Evolutionary conservation across 2,113 vertebrate species (phyloP).

Genomic region (Macaca nemestrina): DNA sequence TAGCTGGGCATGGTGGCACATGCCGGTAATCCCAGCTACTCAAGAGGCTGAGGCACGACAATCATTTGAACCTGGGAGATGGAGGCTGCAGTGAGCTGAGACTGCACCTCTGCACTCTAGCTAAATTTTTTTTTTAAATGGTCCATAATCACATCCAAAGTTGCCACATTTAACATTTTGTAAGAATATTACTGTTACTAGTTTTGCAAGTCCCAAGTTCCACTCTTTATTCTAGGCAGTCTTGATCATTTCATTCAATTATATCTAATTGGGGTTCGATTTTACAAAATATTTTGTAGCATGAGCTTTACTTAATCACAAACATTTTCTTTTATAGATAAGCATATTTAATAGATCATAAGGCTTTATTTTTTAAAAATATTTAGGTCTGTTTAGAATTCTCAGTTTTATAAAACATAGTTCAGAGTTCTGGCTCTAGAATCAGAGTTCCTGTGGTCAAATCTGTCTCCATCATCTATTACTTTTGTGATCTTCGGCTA

Average conservation of each 20-base stretch:
- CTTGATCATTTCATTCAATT: background rate
- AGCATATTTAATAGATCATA: background rate
- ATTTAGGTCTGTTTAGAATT: background rate
- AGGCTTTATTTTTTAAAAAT: background rate
- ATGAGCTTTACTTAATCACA: constrained; percentile 3
- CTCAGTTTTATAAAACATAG: background rate
- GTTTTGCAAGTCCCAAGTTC: background rate
- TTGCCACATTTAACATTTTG: background rate
- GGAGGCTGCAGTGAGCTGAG: too few species aligned
- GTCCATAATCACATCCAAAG: background rate
- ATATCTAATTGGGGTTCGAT: background rate
- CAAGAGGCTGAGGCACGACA: too few species aligned
- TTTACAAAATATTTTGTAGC: background rate
- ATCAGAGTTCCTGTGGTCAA: background rate
- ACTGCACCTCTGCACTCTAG: too few species aligned
- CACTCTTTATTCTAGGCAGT: background rate
- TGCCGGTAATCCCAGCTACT: too few species aligned
- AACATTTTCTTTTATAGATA: background rate
- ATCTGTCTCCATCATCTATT: background rate
- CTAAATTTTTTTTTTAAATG: background rate
- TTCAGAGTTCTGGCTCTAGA: background rate
- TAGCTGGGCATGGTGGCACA: too few species aligned
- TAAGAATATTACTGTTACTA: background rate
- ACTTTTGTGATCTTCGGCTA: background rate
- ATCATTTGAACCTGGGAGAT: too few species aligned